phyloP scores from a whole-genome alignment of 2,113 vertebrate genomes.

The Crotophaga sulcirostris region DNA sequence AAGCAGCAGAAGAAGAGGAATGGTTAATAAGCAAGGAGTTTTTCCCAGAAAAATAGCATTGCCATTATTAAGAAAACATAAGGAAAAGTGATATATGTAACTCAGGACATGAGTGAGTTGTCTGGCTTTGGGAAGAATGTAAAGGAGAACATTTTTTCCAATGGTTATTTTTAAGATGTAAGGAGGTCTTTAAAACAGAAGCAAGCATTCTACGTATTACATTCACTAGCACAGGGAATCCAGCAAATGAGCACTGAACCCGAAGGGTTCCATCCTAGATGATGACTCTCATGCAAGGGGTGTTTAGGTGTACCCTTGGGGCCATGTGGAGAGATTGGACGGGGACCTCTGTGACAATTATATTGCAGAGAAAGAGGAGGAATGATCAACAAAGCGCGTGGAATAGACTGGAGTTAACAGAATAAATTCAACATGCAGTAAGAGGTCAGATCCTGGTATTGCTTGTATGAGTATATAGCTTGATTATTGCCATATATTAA shows the following conservation, averaged over 20 bases:
- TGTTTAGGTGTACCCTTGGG: neutral
- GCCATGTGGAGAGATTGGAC: neutral
- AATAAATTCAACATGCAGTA: neutral
- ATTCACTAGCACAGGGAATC: constrained; percentile 3
- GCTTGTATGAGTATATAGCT: neutral
- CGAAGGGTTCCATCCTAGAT: neutral
- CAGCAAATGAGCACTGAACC: neutral
- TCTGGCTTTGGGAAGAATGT: constrained; percentile 29
- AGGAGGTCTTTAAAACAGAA: constrained; percentile 27
- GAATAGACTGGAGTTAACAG: neutral
- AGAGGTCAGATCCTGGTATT: neutral
- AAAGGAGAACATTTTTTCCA: constrained; percentile 8
- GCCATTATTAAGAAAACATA: neutral
- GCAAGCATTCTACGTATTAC: neutral
- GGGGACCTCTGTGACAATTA: neutral
- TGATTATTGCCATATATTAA: neutral
- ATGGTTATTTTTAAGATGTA: constrained; percentile 29
- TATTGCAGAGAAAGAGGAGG: neutral
- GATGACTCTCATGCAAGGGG: neutral
- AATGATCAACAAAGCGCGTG: neutral
- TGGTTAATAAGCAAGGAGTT: neutral
- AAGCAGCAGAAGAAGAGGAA: neutral
- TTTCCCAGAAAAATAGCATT: neutral
- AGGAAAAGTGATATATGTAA: neutral
- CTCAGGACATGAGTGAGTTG: neutral